Percentiles rank a stretch among this genome's conserved stretches.
phyloP scores from a whole-genome alignment of 1,140 invertebrate species.

The Physella acuta region DNA sequence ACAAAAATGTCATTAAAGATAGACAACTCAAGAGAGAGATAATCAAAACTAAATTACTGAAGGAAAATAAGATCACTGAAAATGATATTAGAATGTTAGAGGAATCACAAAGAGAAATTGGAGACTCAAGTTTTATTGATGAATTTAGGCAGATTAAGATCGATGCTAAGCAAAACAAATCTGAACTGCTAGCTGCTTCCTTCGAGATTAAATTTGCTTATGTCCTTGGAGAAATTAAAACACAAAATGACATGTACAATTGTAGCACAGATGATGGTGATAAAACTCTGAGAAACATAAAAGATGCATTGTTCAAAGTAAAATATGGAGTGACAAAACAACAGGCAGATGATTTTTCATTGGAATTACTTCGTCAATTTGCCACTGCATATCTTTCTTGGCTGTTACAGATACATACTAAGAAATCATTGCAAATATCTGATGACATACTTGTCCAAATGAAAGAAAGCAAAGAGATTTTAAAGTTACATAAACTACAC shows the following conservation, averaged over 20 bases:
- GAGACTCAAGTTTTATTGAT: neutral
- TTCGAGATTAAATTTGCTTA: constrained; percentile 2
- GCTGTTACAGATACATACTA: too few species aligned
- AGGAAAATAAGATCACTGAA: neutral
- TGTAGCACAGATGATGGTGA: neutral
- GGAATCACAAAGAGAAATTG: neutral
- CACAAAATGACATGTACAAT: neutral
- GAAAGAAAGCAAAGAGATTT: too few species aligned
- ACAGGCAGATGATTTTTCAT: neutral
- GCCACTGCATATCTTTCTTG: neutral
- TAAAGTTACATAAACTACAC: too few species aligned
- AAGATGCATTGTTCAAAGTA: neutral
- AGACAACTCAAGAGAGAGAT: neutral
- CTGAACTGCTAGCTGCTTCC: neutral
- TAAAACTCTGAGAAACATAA: neutral
- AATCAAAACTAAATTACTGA: neutral
- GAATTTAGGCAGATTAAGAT: neutral
- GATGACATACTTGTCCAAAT: too few species aligned
- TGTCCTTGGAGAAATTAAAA: neutral
- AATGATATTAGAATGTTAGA: neutral
- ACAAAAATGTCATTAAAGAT: neutral
- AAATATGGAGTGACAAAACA: neutral
- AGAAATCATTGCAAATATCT: too few species aligned
- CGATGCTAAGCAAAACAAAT: neutral
- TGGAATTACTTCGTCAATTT: neutral